These are phyloP conservation scores for Regulus satrapa DNA, from an alignment of 2,113 vertebrate species.

Conservation along the genomic window DNA sequence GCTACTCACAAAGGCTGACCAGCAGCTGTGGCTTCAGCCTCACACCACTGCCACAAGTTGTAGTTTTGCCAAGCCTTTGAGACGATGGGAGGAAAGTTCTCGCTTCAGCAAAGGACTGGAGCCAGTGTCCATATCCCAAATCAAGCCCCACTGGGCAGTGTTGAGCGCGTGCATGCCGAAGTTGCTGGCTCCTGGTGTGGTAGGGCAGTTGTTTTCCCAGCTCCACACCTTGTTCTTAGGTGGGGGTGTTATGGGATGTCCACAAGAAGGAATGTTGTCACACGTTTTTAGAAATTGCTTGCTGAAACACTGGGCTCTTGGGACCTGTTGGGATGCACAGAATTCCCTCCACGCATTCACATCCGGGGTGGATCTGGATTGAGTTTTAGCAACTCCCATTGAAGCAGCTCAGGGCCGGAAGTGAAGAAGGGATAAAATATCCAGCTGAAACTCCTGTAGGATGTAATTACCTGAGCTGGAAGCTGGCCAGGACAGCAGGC, in stretches of 20 bases:
- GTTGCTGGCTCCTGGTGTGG: not conserved
- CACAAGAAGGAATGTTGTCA: not conserved
- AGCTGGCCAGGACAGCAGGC: slow-evolving; percentile 4
- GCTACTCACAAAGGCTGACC: not conserved
- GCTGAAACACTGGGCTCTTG: not conserved
- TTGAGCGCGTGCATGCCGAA: not conserved
- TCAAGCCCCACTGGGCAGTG: accelerated
- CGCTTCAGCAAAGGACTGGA: not conserved
- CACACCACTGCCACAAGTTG: not conserved
- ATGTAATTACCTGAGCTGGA: slow-evolving; percentile 55
- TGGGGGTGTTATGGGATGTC: not conserved
- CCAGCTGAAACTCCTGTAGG: slow-evolving; percentile 58
- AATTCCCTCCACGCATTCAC: not conserved
- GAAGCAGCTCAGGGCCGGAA: slow-evolving; percentile 19
- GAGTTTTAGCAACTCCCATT: not conserved
- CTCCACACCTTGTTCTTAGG: not conserved
- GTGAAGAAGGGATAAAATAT: slow-evolving; percentile 59
- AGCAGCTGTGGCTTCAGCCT: not conserved
- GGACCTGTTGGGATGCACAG: not conserved
- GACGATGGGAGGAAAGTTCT: not conserved
- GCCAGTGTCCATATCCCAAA: not conserved
- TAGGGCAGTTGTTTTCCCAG: not conserved
- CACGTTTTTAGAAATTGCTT: not conserved
- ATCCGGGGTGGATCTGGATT: slow-evolving; percentile 41
- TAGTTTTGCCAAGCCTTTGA: not conserved